Base-by-base conservation (phyloP, 2,888 invertebrate species). In the Drosophila aldrichi region DNA sequence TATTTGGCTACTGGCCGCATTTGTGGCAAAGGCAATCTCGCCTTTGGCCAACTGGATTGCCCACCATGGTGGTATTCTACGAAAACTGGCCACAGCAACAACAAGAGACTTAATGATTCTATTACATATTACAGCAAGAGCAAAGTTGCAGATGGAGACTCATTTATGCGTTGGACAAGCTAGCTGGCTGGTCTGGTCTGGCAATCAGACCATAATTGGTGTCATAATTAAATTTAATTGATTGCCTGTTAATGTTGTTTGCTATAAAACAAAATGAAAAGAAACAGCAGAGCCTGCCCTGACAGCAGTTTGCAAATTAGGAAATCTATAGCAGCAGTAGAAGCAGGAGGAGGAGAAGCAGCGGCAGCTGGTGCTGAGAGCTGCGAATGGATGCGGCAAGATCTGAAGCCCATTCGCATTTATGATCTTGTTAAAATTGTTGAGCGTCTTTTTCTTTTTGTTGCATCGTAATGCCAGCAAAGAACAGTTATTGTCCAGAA, bases 151-250 rank as follows among this genome's bases (percentile, higher is more conserved):
- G 72, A 7, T 34, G 69, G 56, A 54, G 52, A 44, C 57, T 70
- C 73, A 76, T 76, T 76, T 76, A 57, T 62, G 70, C 83, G 44
- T 9, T 46, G 25, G 46, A 25, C 46, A 2, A n/a, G 48, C 48
- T 9, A 25, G 46, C 25, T 46, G 9, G 25, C 63, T 59, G 58
- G 69, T 52, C 70, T 52, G 62, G 48, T 61, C 70, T 65, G 74
- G 82, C 82, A 87, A 87, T 87, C 89, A 87, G 87, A 54, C 86
- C 90, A 77, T 87, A 87, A 88, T 88, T 86, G 86, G 86, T 90
- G 84, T 81, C 86, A 86, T 86, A 86, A 86, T 86, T 86, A 86
- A 86, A 86, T 86, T 86, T 88, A 86, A 86, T 86, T 86, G 86
- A 86, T 89, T 89, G 90, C 68, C 64, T 70, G 61, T 60, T 41